These are phyloP conservation scores for Tapera naevia DNA, from an alignment of 2,797 vertebrate species.

Conservation along the genomic window DNA sequence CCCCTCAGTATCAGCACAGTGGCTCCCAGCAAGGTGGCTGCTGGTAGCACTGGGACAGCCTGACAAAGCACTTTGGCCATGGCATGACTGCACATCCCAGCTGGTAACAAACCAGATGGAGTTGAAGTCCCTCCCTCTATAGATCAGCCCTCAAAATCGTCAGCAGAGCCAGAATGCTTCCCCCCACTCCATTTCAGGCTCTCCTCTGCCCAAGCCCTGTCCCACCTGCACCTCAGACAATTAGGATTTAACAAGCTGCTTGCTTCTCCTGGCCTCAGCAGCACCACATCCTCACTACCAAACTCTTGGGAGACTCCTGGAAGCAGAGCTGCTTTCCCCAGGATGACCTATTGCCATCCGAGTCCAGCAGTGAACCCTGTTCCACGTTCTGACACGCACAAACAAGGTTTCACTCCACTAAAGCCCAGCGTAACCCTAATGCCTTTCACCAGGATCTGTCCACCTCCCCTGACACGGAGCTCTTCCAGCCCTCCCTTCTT, in stretches of 20 bases:
- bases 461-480: background rate
- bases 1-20: too few species aligned
- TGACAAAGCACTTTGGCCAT: fast-evolving
- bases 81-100: fast-evolving
- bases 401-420: background rate
- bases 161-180: background rate
- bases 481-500: slow-evolving; percentile 22
- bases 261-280: background rate
- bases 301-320: background rate
- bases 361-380: background rate
- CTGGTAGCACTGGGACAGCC: background rate
- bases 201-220: background rate
- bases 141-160: background rate
- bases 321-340: background rate
- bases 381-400: background rate
- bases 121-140: background rate
- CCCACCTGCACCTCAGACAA: background rate
- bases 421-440: background rate
- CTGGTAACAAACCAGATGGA: fast-evolving
- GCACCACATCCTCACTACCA: background rate
- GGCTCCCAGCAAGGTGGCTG: background rate
- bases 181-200: background rate
- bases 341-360: background rate
- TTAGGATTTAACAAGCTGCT: background rate
- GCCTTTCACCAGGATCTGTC: background rate